Conservation (phyloP, 2,797 vertebrate genomes). For the Rousettus madagascariensis region DNA sequence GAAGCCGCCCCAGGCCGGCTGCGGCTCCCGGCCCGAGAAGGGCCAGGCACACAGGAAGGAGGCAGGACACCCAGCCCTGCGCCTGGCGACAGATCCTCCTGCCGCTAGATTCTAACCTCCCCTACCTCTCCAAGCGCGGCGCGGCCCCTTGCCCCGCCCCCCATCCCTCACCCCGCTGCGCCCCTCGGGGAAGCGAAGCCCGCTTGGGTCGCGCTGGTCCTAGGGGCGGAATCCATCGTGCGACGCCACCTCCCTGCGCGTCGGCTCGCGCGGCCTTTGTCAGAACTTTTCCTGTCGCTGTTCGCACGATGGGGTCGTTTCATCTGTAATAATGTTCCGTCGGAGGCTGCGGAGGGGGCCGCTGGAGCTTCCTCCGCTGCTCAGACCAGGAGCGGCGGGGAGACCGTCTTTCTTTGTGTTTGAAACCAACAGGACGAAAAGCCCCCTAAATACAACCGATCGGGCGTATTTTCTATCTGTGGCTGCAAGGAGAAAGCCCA, state of each 20-base stretch:
- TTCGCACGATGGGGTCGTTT: slow-evolving; percentile 80
- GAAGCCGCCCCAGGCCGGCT: fast-evolving
- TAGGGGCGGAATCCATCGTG: slow-evolving; percentile 67
- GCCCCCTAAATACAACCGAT: slow-evolving; percentile 82
- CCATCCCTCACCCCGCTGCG: too few relatives aligned
- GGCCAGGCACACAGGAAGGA: fast-evolving
- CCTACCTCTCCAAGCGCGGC: neutral
- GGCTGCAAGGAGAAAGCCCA: slow-evolving; percentile 69
- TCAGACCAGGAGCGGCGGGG: slow-evolving; percentile 75
- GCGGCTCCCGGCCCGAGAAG: neutral
- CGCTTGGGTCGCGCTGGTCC: slow-evolving; percentile 50
- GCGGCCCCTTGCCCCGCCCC: neutral
- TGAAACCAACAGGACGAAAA: slow-evolving; percentile 80
- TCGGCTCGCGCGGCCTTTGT: slow-evolving; percentile 74
- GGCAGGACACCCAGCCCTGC: fast-evolving
- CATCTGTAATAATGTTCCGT: slow-evolving; percentile 81
- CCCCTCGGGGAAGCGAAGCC: slow-evolving; percentile 63
- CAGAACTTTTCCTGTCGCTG: slow-evolving; percentile 72
- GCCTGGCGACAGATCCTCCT: neutral
- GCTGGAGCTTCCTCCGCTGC: slow-evolving; percentile 79
- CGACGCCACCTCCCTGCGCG: slow-evolving; percentile 43
- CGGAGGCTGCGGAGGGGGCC: slow-evolving; percentile 73
- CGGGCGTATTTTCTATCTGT: slow-evolving; percentile 81
- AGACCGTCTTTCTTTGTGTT: slow-evolving; percentile 85
- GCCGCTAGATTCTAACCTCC: neutral